A percentile compares a stretch with the other conserved stretches of the same genome.
Conservation (phyloP, 2,888 invertebrate genomes). For the Zygothrica quintamaculata region DNA sequence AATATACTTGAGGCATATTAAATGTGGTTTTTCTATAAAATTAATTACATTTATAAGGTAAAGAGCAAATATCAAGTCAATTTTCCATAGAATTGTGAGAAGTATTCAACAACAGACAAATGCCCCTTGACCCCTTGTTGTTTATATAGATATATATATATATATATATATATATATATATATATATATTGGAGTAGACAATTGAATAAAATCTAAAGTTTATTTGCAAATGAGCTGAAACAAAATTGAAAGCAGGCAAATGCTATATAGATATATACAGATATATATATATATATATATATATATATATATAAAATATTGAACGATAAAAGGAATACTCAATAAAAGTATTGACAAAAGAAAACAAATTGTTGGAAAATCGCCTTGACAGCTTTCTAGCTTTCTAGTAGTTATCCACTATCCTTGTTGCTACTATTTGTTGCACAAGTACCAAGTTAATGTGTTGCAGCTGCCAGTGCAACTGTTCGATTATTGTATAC, state of each 20-base stretch:
- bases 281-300: background rate
- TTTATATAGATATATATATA: too few species aligned
- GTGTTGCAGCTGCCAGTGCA: too few species aligned
- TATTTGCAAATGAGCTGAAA: background rate
- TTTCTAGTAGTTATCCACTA: too few species aligned
- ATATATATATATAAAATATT: background rate
- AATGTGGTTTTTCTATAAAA: background rate
- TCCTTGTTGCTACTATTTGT: slow-evolving; percentile 16
- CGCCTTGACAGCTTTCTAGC: background rate
- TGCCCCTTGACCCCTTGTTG: too few species aligned
- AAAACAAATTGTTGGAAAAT: slow-evolving; percentile 60
- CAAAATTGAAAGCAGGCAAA: background rate
- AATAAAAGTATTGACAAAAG: slow-evolving; percentile 40
- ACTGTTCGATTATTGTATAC: too few species aligned
- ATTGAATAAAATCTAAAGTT: slow-evolving; percentile 2
- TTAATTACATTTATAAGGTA: background rate
- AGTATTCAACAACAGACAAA: too few species aligned
- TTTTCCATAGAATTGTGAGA: too few species aligned
- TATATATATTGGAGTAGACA: too few species aligned
- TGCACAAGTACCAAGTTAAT: too few species aligned
- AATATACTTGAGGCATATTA: background rate
- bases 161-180: too few species aligned
- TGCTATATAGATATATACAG: background rate
- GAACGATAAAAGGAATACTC: slow-evolving; percentile 25
- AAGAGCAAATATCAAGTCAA: too few species aligned